A percentile compares a stretch with the other conserved stretches of the same genome.
Evolutionary conservation across 2,113 vertebrate species (phyloP).

Genomic region (Aepyceros melampus): DNA sequence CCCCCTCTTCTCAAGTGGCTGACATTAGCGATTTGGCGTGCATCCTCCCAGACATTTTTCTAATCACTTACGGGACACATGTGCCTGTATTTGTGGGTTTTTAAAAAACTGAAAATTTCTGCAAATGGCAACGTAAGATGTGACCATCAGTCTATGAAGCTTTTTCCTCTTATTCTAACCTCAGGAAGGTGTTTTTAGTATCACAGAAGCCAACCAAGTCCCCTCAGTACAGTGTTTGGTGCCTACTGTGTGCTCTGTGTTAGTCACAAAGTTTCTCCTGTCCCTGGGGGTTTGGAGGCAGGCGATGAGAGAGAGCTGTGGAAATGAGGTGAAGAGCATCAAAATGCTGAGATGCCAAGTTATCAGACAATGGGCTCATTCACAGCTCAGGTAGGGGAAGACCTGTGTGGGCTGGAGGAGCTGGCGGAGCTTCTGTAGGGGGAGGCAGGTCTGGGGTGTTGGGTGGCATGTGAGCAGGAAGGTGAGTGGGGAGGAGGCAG

Average conservation of each 20-base stretch:
- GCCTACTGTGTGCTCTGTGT: background rate
- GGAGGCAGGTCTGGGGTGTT: background rate
- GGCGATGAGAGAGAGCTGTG: background rate
- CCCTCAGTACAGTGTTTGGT: background rate
- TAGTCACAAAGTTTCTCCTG: background rate
- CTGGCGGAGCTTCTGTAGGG: background rate
- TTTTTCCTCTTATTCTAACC: background rate
- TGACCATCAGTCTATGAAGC: background rate
- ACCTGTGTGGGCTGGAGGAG: slow-evolving; percentile 38
- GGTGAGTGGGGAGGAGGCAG: too few relatives aligned
- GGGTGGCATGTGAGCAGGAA: background rate
- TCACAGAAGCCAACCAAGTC: background rate
- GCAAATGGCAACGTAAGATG: background rate
- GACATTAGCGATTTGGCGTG: background rate
- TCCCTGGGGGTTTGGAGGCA: background rate
- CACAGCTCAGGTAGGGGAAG: slow-evolving; percentile 58
- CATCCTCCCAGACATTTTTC: background rate
- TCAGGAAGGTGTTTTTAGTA: background rate
- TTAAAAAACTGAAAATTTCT: background rate
- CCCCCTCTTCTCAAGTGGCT: background rate
- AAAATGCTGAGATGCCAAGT: background rate
- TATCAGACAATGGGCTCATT: slow-evolving; percentile 57
- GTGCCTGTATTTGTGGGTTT: background rate
- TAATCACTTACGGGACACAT: background rate
- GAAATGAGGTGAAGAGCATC: background rate